These are phyloP conservation scores for Brachionus koreanus DNA, from an alignment of 1,140 invertebrate genomes.

Conservation along the genomic window DNA sequence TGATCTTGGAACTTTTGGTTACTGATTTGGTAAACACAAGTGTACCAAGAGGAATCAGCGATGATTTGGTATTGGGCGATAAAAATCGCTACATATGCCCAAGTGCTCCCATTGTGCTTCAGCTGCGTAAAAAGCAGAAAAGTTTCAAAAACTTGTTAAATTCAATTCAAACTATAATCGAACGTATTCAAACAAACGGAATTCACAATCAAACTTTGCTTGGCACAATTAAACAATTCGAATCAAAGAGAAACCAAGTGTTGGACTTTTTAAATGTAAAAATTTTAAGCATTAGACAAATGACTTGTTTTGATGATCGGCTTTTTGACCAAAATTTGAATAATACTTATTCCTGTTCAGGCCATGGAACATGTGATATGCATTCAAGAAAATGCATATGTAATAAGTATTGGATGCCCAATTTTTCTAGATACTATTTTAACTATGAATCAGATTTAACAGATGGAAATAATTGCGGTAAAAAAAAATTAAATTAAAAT, in stretches of 20 bases:
- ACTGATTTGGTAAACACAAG: background rate
- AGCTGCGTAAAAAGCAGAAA: constrained; percentile 8
- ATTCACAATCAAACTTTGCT: background rate
- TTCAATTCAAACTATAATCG: constrained; percentile 3
- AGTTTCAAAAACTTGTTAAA: background rate
- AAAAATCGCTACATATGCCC: background rate
- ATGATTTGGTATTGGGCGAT: background rate
- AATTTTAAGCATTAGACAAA: constrained; percentile 13
- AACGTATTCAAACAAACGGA: background rate
- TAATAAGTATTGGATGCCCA: constrained; percentile 38
- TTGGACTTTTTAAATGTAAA: background rate
- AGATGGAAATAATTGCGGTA: constrained; percentile 40
- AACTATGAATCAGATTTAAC: constrained; percentile 37
- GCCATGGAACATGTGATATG: constrained; percentile 31
- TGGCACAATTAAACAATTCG: background rate
- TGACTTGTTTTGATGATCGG: constrained; percentile 14
- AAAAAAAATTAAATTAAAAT: background rate
- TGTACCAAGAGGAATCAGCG: background rate
- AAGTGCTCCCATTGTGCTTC: background rate
- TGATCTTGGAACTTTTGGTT: background rate
- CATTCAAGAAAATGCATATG: constrained; percentile 37
- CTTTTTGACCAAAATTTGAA: background rate
- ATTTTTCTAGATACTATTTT: constrained; percentile 26
- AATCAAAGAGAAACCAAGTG: background rate
- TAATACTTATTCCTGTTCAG: constrained; percentile 17